Evolutionary conservation across 2,113 vertebrate genomes (phyloP), one percentile per base, ranked within the genome.

Genomic region (Nanorana parkeri): DNA sequence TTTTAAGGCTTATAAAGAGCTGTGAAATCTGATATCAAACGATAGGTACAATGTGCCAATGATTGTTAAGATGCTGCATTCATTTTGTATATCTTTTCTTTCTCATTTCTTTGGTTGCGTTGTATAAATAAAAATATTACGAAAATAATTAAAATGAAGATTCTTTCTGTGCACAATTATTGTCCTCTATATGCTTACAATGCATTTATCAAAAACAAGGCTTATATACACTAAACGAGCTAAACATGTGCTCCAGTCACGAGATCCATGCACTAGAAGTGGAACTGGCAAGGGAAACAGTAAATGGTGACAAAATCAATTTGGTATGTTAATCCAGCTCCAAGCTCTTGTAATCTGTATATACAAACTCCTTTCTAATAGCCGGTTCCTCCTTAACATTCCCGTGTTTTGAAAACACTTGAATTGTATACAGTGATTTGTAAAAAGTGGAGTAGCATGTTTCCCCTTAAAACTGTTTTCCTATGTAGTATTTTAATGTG

Each of bases 271-370:
- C 55, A 61, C 29, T 75, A 13, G 56, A 36, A 16, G 13, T 75
- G 26, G 1, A 56, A 71, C 52, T 71, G 36, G 41, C 68, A 71
- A 55, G 23, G 26, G 24, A 51, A 66, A 54, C 36, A 52, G 41
- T 24, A n/a, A 52, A 52, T 23, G 64, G 64, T 78, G 77, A 78
- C 51, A 56, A 68, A 78, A 78, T 32, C 77, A 58, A 67, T 68
- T 66, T 78, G 64, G 77, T 78, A 78, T 78, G 77, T 78, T 67
- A 78, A 55, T 78, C 64, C 26, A 78, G 68, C 32, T 68, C 77
- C 64, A n/a, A 58, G 47, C 54, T 52, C 11, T 32, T 68, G 28
- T 68, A 78, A 68, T 55, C 64, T 67, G 20, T 55, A 64, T 78
- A 71, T 71, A 78, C 64, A 58, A 36, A 58, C 77, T 78, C 64